Base-by-base conservation (phyloP, 2,888 invertebrate genomes). In the Tortricodes alternella region DNA sequence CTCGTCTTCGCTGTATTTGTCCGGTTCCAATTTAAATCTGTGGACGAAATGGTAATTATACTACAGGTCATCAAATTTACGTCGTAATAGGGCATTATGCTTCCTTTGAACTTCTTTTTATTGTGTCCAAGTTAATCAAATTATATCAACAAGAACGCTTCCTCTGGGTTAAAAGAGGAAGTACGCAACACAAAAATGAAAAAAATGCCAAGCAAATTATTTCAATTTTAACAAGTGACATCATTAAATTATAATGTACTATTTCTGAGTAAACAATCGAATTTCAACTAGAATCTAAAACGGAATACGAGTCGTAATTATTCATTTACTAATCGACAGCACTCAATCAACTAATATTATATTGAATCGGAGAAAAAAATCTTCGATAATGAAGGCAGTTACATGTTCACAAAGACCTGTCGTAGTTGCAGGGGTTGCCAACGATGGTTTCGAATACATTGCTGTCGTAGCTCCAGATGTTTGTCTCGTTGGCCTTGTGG, bases 1-100 rank as follows among this genome's bases (percentile, higher is more conserved):
- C 62, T 91, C 91, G 59, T 93, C 93, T 21, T 82, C 76, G 57
- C 76, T 80, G 39, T 78, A 73, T 57, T 80, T 68, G 8, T 86
- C 78, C 1, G 93, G 93, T 29, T 92, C 85, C 55, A 93, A 67
- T 68, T 89, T 84, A 69, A 92, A 93, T 74, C 93, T 93, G 78
- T 16, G 78, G 74, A 66, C 29, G 62, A 67, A 59, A 61, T 27
- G 15, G 11, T 32, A 19, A 34, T 60, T 44, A 43, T 48, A 41
- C 11, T 41, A 44, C 44, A 3, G 29, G 5, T n/a, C 11, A 29
- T 9, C 2, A 23, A 2, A 23, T 5, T 3, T 3, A 2, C 21
- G 13, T 19, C 46, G 16, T 27, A 48, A 48, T 46, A 39, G 41
- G 48, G 24, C 48, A 13, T 18, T n/a, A n/a, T n/a, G n/a, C n/a